phyloP scores from a whole-genome alignment of 2,888 invertebrate species.

The Plagiodera versicolora region DNA sequence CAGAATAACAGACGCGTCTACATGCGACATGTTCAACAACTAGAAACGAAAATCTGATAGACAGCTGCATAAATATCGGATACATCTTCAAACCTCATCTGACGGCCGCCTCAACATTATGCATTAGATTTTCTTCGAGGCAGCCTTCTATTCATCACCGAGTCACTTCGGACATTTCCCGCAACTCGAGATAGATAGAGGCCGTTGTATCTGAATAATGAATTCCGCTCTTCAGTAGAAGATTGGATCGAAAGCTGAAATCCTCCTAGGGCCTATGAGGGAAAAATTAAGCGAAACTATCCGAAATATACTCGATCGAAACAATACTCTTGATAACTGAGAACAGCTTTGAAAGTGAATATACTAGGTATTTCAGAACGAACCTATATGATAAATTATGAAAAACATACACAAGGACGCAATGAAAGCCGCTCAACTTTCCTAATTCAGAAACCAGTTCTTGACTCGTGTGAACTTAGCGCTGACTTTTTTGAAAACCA shows the following conservation, averaged over 20 bases:
- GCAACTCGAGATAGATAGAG: slow-evolving; percentile 24
- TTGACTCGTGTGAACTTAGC: too few species aligned
- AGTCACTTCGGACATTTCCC: slow-evolving; percentile 20
- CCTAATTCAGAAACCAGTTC: too few species aligned
- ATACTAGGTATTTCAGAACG: too few species aligned
- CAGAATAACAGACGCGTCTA: too few species aligned
- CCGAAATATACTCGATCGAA: too few species aligned
- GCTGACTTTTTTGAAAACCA: too few species aligned
- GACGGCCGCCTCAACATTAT: slow-evolving; percentile 1
- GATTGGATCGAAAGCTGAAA: slow-evolving; percentile 23
- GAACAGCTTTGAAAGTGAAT: too few species aligned
- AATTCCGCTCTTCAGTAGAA: slow-evolving; percentile 20
- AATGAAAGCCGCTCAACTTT: too few species aligned
- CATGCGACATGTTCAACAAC: not conserved
- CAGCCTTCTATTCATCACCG: slow-evolving; percentile 23
- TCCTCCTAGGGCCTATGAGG: slow-evolving; percentile 15
- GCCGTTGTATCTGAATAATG: slow-evolving; percentile 25
- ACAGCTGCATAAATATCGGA: not conserved
- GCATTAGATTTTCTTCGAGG: not conserved
- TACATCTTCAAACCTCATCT: not conserved
- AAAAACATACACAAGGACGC: too few species aligned
- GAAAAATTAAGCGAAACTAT: too few species aligned
- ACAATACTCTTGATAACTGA: too few species aligned
- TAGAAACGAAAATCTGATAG: not conserved
- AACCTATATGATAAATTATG: too few species aligned